These are phyloP conservation scores for Copidosoma aretas DNA, from an alignment of 2,888 invertebrate species.

Conservation along the genomic window DNA sequence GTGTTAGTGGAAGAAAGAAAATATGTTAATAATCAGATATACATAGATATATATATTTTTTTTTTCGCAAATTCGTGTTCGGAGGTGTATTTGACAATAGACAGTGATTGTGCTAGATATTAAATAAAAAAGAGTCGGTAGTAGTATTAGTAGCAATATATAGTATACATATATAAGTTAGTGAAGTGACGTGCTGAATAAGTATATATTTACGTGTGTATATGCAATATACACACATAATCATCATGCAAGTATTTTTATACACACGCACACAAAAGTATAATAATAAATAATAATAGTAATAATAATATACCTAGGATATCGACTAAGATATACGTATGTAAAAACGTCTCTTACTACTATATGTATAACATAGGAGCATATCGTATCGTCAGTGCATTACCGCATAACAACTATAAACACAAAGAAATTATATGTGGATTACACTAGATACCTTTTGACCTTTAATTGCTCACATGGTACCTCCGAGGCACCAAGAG, in stretches of 20 bases:
- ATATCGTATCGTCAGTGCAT: constrained; percentile 43
- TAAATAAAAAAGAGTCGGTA: constrained; percentile 10
- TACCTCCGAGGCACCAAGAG: constrained; percentile 43
- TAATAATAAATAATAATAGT: constrained; percentile 11
- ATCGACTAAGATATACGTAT: constrained; percentile 8
- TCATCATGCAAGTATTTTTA: constrained; percentile 29
- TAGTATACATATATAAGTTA: not conserved
- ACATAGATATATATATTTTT: too few relatives aligned
- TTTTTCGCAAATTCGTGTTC: not conserved
- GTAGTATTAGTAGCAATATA: constrained; percentile 28
- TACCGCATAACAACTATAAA: constrained; percentile 38
- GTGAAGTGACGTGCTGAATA: constrained; percentile 33
- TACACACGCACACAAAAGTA: constrained; percentile 26
- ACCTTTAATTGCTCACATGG: constrained; percentile 40
- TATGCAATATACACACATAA: not conserved
- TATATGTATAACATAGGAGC: constrained; percentile 29
- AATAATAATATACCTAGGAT: constrained; percentile 23
- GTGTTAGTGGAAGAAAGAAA: constrained; percentile 18
- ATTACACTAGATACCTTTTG: constrained; percentile 39
- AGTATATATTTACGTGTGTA: constrained; percentile 16
- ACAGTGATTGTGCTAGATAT: constrained; percentile 15
- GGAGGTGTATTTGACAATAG: constrained; percentile 27
- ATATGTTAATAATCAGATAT: not conserved
- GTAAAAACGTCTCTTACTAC: constrained; percentile 32
- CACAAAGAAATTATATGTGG: constrained; percentile 28